Evolutionary conservation across 1,140 invertebrate genomes (phyloP).

Genomic region (Euwallacea fornicatus): DNA sequence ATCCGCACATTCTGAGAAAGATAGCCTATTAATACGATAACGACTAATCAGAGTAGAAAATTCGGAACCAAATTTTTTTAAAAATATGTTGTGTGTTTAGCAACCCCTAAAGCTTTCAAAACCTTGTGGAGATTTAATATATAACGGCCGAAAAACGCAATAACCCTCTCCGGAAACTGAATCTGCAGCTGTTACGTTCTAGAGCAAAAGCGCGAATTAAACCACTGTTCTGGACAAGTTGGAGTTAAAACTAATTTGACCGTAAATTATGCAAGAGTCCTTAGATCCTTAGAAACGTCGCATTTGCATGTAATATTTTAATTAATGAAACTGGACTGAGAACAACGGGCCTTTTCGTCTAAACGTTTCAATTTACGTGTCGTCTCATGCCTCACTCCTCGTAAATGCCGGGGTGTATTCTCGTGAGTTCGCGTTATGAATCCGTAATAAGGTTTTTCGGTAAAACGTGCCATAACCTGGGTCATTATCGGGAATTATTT

Average conservation of each 20-base stretch:
- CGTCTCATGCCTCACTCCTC: constrained; percentile 21
- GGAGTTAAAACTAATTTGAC: constrained; percentile 25
- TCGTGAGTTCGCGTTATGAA: constrained; percentile 11
- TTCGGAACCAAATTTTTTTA: no score
- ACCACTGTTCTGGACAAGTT: constrained; percentile 7
- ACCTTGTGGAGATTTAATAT: neutral
- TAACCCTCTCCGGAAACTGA: neutral
- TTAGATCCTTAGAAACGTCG: constrained; percentile 13
- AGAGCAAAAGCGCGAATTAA: constrained; percentile 1
- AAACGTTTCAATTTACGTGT: constrained; percentile 34
- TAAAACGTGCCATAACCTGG: constrained; percentile 1
- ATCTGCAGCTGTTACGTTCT: neutral
- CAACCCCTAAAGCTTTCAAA: no score
- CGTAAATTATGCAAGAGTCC: constrained; percentile 24
- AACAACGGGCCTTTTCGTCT: constrained; percentile 24
- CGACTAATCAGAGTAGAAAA: no score
- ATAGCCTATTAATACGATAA: no score
- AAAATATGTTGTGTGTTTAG: no score
- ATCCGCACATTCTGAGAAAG: no score
- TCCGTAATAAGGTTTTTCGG: constrained; percentile 23
- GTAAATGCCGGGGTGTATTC: constrained; percentile 14
- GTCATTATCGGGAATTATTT: constrained; percentile 18
- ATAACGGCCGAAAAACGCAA: neutral
- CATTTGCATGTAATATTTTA: constrained; percentile 32
- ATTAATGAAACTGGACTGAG: constrained; percentile 26